A percentile compares a stretch with the other conserved stretches of the same genome.
phyloP scores from a whole-genome alignment of 2,888 invertebrate genomes.

The Drosophila diplacantha region DNA sequence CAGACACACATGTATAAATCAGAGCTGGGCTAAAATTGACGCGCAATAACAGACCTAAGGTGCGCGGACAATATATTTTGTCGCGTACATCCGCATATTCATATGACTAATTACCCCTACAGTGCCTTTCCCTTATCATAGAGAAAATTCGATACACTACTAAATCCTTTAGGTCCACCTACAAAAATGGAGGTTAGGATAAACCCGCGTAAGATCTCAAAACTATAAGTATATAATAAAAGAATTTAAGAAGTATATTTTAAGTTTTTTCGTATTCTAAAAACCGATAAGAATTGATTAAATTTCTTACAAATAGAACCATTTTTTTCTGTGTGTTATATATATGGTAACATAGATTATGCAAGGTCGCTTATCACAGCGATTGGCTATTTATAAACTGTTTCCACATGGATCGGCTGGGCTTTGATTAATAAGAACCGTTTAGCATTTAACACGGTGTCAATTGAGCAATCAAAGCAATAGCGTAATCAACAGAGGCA shows the following conservation, averaged over 20 bases:
- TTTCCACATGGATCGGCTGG: slow-evolving; percentile 25
- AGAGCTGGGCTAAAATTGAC: slow-evolving; percentile 38
- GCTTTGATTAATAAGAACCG: slow-evolving; percentile 49
- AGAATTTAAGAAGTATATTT: neutral
- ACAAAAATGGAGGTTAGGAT: neutral
- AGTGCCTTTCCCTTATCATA: slow-evolving; percentile 22
- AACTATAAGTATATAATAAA: neutral
- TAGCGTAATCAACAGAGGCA: slow-evolving; percentile 38
- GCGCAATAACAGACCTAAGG: slow-evolving; percentile 45
- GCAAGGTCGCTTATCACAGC: slow-evolving; percentile 52
- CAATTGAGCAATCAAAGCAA: slow-evolving; percentile 42
- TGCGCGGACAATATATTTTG: slow-evolving; percentile 2
- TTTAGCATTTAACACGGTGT: slow-evolving; percentile 20
- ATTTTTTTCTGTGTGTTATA: slow-evolving; percentile 10
- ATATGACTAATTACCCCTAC: slow-evolving; percentile 45
- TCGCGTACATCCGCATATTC: slow-evolving; percentile 7
- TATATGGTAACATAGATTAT: slow-evolving; percentile 25
- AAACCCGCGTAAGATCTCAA: neutral
- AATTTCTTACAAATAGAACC: neutral
- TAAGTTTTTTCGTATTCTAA: too few species aligned
- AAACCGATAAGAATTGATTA: neutral
- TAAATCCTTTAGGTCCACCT: neutral
- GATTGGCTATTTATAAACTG: slow-evolving; percentile 26
- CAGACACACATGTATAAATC: slow-evolving; percentile 14
- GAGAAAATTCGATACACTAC: neutral